Conservation (phyloP, 2,888 invertebrate species). For the Ligdia adustata region DNA sequence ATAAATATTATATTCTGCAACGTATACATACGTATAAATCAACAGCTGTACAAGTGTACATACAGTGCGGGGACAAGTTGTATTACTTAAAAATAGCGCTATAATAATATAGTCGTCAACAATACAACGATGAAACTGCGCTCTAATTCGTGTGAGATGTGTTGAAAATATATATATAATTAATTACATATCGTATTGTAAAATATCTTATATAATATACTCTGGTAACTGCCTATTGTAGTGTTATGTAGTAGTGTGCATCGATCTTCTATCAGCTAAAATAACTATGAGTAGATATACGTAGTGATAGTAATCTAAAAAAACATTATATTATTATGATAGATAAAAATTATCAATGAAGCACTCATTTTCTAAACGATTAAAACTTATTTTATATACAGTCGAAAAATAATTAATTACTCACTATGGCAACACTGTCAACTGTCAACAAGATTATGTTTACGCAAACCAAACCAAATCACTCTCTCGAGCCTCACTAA, state of each 20-base stretch:
- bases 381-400: slow-evolving; percentile 78
- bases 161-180: slow-evolving; percentile 71
- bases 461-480: slow-evolving; percentile 71
- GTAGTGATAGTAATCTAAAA: slow-evolving; percentile 49
- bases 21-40: slow-evolving; percentile 52
- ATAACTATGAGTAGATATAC: slow-evolving; percentile 48
- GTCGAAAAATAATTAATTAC: slow-evolving; percentile 77
- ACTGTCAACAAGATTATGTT: slow-evolving; percentile 76
- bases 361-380: slow-evolving; percentile 74
- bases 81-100: slow-evolving; percentile 2
- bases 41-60: slow-evolving; percentile 59
- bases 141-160: slow-evolving; percentile 43
- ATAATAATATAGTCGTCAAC: slow-evolving; percentile 8
- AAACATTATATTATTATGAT: slow-evolving; percentile 45
- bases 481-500: slow-evolving; percentile 65
- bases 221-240: slow-evolving; percentile 80
- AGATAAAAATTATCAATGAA: slow-evolving; percentile 57
- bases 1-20: slow-evolving; percentile 46
- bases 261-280: slow-evolving; percentile 57
- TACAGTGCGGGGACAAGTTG: slow-evolving; percentile 48
- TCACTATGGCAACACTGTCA: slow-evolving; percentile 82
- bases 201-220: slow-evolving; percentile 60
- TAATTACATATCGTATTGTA: slow-evolving; percentile 15
- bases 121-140: slow-evolving; percentile 17
- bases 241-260: slow-evolving; percentile 59